Percentiles rank a stretch among this genome's conserved stretches.
Evolutionary conservation across 64 coral and sea anemone genomes (phyloP).

Genomic region (Dendronephthya gigantea): DNA sequence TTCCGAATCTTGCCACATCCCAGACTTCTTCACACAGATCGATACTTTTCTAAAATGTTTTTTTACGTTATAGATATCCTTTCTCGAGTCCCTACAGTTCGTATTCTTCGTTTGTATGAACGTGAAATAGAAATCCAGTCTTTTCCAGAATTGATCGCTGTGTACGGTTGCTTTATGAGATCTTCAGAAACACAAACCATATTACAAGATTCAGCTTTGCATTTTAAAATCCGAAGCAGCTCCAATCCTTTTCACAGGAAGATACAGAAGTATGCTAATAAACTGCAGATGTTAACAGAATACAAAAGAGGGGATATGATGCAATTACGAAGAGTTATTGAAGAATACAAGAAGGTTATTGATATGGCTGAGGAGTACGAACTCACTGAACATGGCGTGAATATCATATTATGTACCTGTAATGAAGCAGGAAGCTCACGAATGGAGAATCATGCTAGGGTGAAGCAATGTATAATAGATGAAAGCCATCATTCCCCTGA

Average conservation of each 20-base stretch:
- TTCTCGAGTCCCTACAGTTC: slow-evolving; percentile 18
- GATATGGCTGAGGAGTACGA: slow-evolving; percentile 65
- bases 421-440: slow-evolving; percentile 58
- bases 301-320: background rate
- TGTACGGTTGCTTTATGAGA: slow-evolving; percentile 24
- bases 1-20: no score
- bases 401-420: slow-evolving; percentile 79
- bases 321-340: slow-evolving; percentile 9
- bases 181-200: slow-evolving; percentile 25
- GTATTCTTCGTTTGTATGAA: slow-evolving; percentile 60
- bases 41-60: no score
- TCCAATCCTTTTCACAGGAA: slow-evolving; percentile 48
- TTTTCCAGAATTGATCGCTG: slow-evolving; percentile 28
- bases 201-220: slow-evolving; percentile 42
- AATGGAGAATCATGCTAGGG: slow-evolving; percentile 42
- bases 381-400: slow-evolving; percentile 32
- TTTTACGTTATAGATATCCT: slow-evolving; percentile 54
- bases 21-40: no score
- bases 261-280: slow-evolving; percentile 21
- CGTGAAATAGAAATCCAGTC: slow-evolving; percentile 52
- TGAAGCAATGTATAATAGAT: slow-evolving; percentile 69
- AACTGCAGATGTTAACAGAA: slow-evolving; percentile 33
- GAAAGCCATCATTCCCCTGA: slow-evolving; percentile 79
- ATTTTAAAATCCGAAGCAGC: slow-evolving; percentile 44
- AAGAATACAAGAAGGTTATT: slow-evolving; percentile 38